Conservation (phyloP, 2,113 vertebrate species). For the Apodemus speciosus region DNA sequence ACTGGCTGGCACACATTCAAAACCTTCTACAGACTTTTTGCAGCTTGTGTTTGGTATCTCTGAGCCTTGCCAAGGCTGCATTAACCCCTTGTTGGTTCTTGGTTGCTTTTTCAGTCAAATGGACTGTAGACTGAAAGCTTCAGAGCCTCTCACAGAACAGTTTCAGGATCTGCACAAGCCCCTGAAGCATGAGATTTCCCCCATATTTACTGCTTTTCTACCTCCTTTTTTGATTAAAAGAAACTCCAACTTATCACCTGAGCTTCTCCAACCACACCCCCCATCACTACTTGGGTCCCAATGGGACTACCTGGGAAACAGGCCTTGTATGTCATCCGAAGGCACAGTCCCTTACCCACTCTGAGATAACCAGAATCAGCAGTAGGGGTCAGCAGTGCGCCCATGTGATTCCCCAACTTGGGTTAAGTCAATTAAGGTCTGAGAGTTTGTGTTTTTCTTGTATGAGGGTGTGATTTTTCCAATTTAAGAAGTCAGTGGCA, state of each 20-base stretch:
- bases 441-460: neutral
- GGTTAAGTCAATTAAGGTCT: neutral
- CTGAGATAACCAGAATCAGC: neutral
- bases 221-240: neutral
- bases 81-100: neutral
- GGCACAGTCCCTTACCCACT: neutral
- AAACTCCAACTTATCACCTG: neutral
- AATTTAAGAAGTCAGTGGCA: neutral
- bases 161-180: neutral
- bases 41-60: neutral
- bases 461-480: neutral
- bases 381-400: neutral
- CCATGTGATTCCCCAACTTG: neutral
- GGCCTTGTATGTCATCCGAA: neutral
- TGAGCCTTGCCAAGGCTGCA: neutral
- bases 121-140: neutral
- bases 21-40: neutral
- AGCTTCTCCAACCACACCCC: neutral
- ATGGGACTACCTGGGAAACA: neutral
- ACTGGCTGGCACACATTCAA: neutral
- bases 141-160: neutral
- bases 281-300: no score
- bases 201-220: neutral
- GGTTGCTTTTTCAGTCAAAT: neutral
- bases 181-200: neutral